Evolutionary conservation across 2,888 invertebrate species (phyloP), one percentile per base, ranked within the genome.

Genomic region (Ichneumon xanthorius): DNA sequence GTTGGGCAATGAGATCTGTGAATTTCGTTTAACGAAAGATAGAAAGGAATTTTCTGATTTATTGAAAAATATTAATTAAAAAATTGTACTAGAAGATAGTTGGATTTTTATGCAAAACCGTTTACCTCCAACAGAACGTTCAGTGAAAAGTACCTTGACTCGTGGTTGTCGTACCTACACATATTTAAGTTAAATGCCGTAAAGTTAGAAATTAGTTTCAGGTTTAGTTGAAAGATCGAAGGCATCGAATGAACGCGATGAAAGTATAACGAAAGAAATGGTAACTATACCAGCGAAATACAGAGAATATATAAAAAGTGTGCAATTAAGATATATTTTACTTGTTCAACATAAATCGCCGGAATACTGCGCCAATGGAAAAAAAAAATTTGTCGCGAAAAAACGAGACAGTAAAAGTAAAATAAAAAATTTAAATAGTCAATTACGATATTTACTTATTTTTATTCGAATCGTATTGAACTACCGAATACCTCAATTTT

Each of bases 361-460:
- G 30, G 61, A 75, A 2, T 73, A 37, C 37, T 30, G 65, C 30
- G 19, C 33, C 4, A 30, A 75, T 75, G 14, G 63, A 19, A 37
- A 16, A 16, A 7, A 26, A 16, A 58, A 53, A 9, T 22, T 55
- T 72, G 45, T 68, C 61, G 9, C 9, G 67, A 45, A 40, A 79
- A n/a, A n/a, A 58, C 50, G 30, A 61, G 30, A 61, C 26, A 1
- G 30, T 53, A 48, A 9, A 33, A 58, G 16, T 78, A 65, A 71
- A 37, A 65, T 65, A 4, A 50, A 55, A 71, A 37, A 63, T 63
- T 55, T 61, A 45, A 53, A 65, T 65, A 33, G 80, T 84, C 81
- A 81, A 81, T 84, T 73, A 84, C 33, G 58, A 72, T 71, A 84
- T 78, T 78, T 30, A 67, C 67, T 77, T 11, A 84, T 55, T 77